A percentile compares a stretch with the other conserved stretches of the same genome.
Conservation (phyloP, 2,888 invertebrate species). For the Priocnemis perturbator region DNA sequence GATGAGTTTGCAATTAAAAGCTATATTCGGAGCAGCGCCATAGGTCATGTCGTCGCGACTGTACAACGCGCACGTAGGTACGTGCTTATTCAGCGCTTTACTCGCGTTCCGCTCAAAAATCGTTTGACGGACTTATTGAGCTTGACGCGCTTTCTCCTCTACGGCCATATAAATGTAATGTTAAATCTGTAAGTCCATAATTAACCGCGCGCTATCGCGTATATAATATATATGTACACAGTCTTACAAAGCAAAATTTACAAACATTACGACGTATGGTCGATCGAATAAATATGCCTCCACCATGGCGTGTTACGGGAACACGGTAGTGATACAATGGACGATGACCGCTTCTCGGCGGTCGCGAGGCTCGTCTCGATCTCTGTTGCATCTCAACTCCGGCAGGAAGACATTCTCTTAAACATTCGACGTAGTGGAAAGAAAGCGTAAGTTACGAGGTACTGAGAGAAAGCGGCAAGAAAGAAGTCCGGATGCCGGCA, state of each 20-base stretch:
- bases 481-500: background rate
- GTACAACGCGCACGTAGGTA: slow-evolving; percentile 7
- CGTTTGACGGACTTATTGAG: slow-evolving; percentile 16
- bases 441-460: too few species aligned
- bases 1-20: slow-evolving; percentile 42
- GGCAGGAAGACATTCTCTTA: slow-evolving; percentile 10
- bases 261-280: slow-evolving; percentile 72
- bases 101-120: slow-evolving; percentile 9
- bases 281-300: slow-evolving; percentile 65
- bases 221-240: slow-evolving; percentile 74
- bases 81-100: slow-evolving; percentile 7
- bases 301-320: slow-evolving; percentile 7
- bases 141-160: slow-evolving; percentile 23
- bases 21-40: slow-evolving; percentile 33
- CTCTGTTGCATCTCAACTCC: slow-evolving; percentile 4
- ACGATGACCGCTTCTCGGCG: background rate
- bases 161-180: slow-evolving; percentile 45
- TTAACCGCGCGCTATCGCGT: slow-evolving; percentile 63
- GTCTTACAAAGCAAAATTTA: slow-evolving; percentile 76
- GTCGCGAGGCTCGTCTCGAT: slow-evolving; percentile 10
- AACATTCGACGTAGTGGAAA: too few species aligned
- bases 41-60: slow-evolving; percentile 15
- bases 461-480: background rate
- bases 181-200: slow-evolving; percentile 46
- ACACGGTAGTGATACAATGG: too few species aligned